Evolutionary conservation across 2,113 vertebrate genomes (phyloP), one percentile per base, ranked within the genome.

Genomic region (Girardinichthys multiradiatus): DNA sequence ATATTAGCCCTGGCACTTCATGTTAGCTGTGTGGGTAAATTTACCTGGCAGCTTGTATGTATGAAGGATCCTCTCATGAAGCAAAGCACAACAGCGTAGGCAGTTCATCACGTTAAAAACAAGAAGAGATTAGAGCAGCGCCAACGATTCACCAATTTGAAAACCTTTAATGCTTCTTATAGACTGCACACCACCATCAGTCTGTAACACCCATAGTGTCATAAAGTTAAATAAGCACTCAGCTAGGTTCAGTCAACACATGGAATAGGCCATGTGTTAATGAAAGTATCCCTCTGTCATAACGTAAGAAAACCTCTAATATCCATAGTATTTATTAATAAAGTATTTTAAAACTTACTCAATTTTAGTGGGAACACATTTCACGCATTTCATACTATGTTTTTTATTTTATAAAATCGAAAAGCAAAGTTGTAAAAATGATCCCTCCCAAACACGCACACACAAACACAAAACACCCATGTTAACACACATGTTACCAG

Each of bases 51-150:
- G n/a, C 39, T 28, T 60, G 37, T 68, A 78, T 73, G 68, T 39
- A 64, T 45, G 54, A 31, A 60, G 76, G 70, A 67, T 65, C 37
- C 35, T 51, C 70, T 66, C 57, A 30, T 73, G 59, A 73, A 61
- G 17, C 27, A 27, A 63, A 74, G 62, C 54, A 59, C 64, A 62
- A 79, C 67, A 72, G 84, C 81, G 48, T 79, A 77, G 76, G 27
- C 70, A 72, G 57, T 26, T 45, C 74, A 67, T 74, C 68, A 68
- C 60, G 57, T 80, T 72, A 80, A 68, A 74, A 79, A 60, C 42
- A 66, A 58, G 70, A 59, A 74, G 65, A 72, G 67, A 74, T 86
- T 64, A 74, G 33, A 76, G 48, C 28, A 19, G 19, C 31, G 4
- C 61, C 8, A 35, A 12, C n/a, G 12, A 10, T 37, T 33, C 11